Evolutionary conservation across 2,113 vertebrate species (phyloP).

Genomic region (Uria lomvia): DNA sequence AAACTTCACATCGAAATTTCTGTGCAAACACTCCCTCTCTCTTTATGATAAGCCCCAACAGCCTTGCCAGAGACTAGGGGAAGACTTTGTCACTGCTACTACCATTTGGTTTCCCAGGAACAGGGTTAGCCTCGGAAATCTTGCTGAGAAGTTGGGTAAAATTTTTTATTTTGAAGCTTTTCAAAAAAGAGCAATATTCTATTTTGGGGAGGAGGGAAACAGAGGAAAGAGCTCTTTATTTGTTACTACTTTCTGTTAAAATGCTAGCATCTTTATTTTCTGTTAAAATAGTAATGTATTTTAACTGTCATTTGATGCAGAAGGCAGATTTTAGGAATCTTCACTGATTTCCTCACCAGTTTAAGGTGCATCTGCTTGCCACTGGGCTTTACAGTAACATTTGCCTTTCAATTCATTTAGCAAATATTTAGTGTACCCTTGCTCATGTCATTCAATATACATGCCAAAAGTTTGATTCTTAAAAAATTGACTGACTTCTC

Average conservation of each 20-base stretch:
- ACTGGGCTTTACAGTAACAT: neutral
- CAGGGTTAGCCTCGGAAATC: neutral
- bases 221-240: neutral
- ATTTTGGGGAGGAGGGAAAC: fast-evolving
- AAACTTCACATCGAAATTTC: neutral
- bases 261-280: neutral
- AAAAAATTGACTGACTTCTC: neutral
- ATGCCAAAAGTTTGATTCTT: neutral
- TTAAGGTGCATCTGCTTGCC: neutral
- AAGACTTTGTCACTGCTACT: neutral
- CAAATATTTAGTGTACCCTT: neutral
- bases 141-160: neutral
- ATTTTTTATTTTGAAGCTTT: neutral
- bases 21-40: neutral
- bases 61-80: neutral
- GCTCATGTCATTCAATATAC: fast-evolving
- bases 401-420: neutral
- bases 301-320: neutral
- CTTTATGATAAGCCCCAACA: neutral
- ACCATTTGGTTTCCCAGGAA: neutral
- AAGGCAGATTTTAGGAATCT: neutral
- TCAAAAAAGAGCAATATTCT: neutral
- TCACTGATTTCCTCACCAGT: neutral
- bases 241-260: neutral
- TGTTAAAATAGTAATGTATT: neutral